Percentiles rank a stretch among this genome's conserved stretches.
phyloP scores from a whole-genome alignment of 1,140 invertebrate genomes.

The Pseudomyrmex pallidus region DNA sequence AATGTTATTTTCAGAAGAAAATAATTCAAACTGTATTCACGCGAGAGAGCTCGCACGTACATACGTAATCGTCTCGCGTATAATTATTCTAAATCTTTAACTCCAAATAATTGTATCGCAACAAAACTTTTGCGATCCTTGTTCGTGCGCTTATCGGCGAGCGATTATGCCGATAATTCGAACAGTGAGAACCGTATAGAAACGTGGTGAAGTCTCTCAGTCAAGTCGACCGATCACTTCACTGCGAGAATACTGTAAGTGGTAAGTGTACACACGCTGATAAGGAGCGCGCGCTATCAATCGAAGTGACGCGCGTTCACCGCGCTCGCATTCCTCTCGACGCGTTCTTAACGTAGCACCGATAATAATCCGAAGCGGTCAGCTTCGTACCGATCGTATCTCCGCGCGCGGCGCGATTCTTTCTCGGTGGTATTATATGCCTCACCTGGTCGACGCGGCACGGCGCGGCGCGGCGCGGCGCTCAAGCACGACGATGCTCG shows the following conservation, averaged over 20 bases:
- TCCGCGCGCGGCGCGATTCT: constrained; percentile 20
- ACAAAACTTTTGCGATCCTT: too few relatives aligned
- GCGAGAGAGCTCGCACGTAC: not conserved
- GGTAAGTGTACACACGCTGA: constrained; percentile 38
- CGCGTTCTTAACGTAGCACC: constrained; percentile 67
- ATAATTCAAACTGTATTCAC: too few relatives aligned
- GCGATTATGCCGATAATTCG: not conserved
- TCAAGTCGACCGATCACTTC: not conserved
- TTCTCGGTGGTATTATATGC: constrained; percentile 29
- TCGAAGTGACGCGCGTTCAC: constrained; percentile 60
- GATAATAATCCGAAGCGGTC: constrained; percentile 51
- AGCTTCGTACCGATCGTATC: constrained; percentile 59
- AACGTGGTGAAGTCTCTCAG: constrained; percentile 24
- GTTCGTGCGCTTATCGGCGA: too few relatives aligned
- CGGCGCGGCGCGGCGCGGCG: not conserved
- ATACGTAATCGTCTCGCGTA: not conserved
- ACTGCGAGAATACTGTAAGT: not conserved
- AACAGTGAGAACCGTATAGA: not conserved
- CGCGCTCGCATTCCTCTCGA: constrained; percentile 68
- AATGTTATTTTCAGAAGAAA: not conserved
- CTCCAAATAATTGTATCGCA: too few relatives aligned
- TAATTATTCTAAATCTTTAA: too few relatives aligned
- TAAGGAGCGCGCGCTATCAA: constrained; percentile 68
- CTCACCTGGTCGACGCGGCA: constrained; percentile 12
- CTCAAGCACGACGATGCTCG: constrained; percentile 22